phyloP scores from a whole-genome alignment of 2,797 vertebrate species.

The Psittacula derbiana region DNA sequence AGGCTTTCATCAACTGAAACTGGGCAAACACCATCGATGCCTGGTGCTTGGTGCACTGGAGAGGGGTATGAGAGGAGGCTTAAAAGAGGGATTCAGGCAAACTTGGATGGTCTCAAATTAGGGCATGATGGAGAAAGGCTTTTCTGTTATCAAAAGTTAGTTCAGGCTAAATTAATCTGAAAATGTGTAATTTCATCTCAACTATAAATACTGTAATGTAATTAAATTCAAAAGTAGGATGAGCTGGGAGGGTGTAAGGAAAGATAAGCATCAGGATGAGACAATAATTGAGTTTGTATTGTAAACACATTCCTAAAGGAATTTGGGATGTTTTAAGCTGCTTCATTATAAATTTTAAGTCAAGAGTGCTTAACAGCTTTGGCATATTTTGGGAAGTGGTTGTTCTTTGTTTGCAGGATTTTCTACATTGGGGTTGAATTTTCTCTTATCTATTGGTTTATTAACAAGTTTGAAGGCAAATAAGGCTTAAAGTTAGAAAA shows the following conservation, averaged over 20 bases:
- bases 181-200: conserved; percentile 48
- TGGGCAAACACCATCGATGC: rapidly evolving
- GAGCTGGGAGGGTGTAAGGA: neutral
- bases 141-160: neutral
- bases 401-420: conserved; percentile 4
- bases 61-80: neutral
- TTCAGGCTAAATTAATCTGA: conserved; percentile 40
- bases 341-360: conserved; percentile 6
- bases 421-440: conserved; percentile 7
- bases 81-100: neutral
- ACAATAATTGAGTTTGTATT: conserved; percentile 31
- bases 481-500: neutral
- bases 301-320: conserved; percentile 26
- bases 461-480: neutral
- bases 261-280: conserved; percentile 1
- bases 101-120: neutral
- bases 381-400: neutral
- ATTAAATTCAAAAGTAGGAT: conserved; percentile 46
- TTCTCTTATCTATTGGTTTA: neutral
- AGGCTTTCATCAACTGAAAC: neutral
- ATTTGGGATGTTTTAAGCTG: neutral
- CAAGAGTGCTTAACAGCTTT: neutral
- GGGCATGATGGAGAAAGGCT: neutral
- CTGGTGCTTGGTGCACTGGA: rapidly evolving
- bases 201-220: conserved; percentile 44